phyloP scores from a whole-genome alignment of 2,888 invertebrate genomes.

The Ceramica pisi region DNA sequence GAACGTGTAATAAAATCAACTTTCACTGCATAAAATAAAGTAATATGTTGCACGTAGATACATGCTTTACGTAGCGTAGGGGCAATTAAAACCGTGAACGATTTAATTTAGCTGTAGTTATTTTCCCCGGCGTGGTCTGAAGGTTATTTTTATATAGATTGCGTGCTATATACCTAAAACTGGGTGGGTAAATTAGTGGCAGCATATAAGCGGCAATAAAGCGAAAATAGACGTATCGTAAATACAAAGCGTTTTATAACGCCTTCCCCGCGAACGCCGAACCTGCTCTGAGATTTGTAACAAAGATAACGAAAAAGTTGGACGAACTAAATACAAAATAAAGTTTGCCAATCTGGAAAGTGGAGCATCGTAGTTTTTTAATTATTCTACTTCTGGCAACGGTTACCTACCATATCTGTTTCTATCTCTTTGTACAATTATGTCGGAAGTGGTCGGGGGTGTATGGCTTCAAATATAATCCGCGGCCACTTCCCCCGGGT shows the following conservation, averaged over 20 bases:
- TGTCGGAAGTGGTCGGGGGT: slow-evolving; percentile 35
- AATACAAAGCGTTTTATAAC: slow-evolving; percentile 80
- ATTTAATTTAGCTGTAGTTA: slow-evolving; percentile 64
- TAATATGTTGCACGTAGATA: slow-evolving; percentile 40
- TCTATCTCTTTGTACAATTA: slow-evolving; percentile 23
- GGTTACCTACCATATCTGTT: slow-evolving; percentile 8
- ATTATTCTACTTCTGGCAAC: slow-evolving; percentile 53
- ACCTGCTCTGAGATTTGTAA: slow-evolving; percentile 72
- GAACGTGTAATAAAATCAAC: slow-evolving; percentile 17
- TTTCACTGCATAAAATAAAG: slow-evolving; percentile 28
- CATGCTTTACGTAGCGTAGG: slow-evolving; percentile 45
- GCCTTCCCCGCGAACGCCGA: slow-evolving; percentile 70
- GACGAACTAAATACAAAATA: slow-evolving; percentile 66
- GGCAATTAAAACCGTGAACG: slow-evolving; percentile 69
- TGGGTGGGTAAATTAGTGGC: slow-evolving; percentile 73
- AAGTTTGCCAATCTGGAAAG: slow-evolving; percentile 62
- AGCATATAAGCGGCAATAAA: slow-evolving; percentile 78
- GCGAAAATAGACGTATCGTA: slow-evolving; percentile 80
- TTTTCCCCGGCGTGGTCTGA: slow-evolving; percentile 63
- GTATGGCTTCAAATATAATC: slow-evolving; percentile 50
- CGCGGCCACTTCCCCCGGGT: slow-evolving; percentile 24
- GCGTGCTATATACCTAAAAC: slow-evolving; percentile 72
- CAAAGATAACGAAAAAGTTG: slow-evolving; percentile 76
- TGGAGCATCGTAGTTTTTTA: slow-evolving; percentile 55
- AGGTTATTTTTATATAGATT: slow-evolving; percentile 72